Percentiles rank a stretch among this genome's conserved stretches.
Conservation (phyloP, 2,113 vertebrate genomes). For the Pterocles orientalis region DNA sequence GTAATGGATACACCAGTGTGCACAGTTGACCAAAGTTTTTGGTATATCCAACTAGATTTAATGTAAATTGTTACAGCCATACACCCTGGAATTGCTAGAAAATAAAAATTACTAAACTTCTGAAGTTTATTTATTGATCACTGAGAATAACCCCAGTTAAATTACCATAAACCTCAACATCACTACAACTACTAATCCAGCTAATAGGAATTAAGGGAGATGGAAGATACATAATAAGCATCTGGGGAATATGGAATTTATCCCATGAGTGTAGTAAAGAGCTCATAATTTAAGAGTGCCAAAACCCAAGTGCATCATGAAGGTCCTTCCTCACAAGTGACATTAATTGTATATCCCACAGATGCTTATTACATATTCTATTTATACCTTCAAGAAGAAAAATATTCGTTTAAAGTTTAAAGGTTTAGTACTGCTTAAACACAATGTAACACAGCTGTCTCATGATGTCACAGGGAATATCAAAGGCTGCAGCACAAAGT, state of each 20-base stretch:
- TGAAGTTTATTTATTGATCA: slow-evolving; percentile 75
- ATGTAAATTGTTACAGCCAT: slow-evolving; percentile 6
- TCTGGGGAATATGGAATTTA: slow-evolving; percentile 73
- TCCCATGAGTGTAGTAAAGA: slow-evolving; percentile 72
- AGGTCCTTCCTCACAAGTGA: slow-evolving; percentile 76
- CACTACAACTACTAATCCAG: slow-evolving; percentile 73
- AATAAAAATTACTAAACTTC: slow-evolving; percentile 64
- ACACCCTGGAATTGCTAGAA: slow-evolving; percentile 37
- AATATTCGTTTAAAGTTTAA: slow-evolving; percentile 72
- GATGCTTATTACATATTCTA: slow-evolving; percentile 77
- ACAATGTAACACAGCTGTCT: slow-evolving; percentile 69
- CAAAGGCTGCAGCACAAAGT: slow-evolving; percentile 57
- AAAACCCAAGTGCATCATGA: slow-evolving; percentile 76
- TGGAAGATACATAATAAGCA: slow-evolving; percentile 72
- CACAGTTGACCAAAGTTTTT: slow-evolving; percentile 1
- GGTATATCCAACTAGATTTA: not conserved
- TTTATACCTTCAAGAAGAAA: slow-evolving; percentile 74
- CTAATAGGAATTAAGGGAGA: slow-evolving; percentile 76
- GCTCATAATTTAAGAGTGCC: slow-evolving; percentile 74
- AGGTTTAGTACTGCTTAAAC: slow-evolving; percentile 74
- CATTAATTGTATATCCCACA: slow-evolving; percentile 75
- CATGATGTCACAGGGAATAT: slow-evolving; percentile 63
- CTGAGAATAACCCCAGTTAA: slow-evolving; percentile 68
- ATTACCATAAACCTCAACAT: slow-evolving; percentile 72
- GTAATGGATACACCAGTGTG: not conserved